Base-by-base conservation (phyloP, 2,888 invertebrate species). In the Aphrophora alni region DNA sequence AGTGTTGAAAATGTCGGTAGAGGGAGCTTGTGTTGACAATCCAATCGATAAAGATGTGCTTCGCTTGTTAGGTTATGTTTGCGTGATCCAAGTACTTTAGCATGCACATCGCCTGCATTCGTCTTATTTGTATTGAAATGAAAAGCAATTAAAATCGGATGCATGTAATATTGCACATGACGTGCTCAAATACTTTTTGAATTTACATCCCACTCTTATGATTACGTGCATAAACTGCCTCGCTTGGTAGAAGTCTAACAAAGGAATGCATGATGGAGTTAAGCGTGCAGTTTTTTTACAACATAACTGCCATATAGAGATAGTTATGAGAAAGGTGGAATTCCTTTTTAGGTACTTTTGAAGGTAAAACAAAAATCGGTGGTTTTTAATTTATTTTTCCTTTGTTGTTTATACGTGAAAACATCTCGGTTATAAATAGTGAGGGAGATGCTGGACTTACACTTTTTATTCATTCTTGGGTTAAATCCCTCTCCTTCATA, bases 121-220 rank as follows among this genome's bases (percentile, higher is more conserved):
- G 59, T 59, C 59, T 59, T 59, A 59, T 59, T 59, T 59, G 59
- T 59, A 21, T 59, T 59, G 59, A 59, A 59, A 59, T 59, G 59
- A 59, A 59, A 59, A 21, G 59, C 59, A 59, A 59, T 59, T 59
- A 59, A 59, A 59, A 59, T 21, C 59, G 59, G 59, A 21, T 59
- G 59, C 59, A 59, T 59, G 59, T 59, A 59, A 59, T 59, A 59
- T 59, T 21, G 59, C 59, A 59, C 21, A 59, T 59, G 59, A 59
- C 59, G 21, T 59, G 59, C 2, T 12, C 8, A 44, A 7, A 14
- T 44, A 33, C 33, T 33, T 33, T 33, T 33, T 33, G 33, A 33
- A 33, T 33, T 33, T 33, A 33, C 33, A 33, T 33, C 33, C 5
- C 33, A 33, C 33, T 33, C 8, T 5, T 44, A 14, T 44, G 14